Conservation (phyloP, 2,888 invertebrate species). For the Margaritifera margaritifera region DNA sequence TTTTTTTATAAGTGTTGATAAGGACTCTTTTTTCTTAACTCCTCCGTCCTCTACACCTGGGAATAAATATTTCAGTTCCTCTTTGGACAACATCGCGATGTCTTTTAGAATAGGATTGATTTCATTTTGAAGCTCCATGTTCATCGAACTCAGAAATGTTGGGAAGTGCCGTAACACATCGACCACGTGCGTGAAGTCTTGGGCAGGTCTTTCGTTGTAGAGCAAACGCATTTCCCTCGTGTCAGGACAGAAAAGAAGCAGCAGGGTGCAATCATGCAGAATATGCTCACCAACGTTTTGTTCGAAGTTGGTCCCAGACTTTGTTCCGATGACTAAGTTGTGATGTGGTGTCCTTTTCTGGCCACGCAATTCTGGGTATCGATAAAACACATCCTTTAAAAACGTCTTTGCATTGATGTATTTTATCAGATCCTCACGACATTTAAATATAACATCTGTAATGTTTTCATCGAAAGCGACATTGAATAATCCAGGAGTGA, state of each 20-base stretch:
- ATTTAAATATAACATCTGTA: slow-evolving; percentile 18
- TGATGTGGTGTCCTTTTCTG: slow-evolving; percentile 42
- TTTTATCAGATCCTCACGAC: slow-evolving; percentile 18
- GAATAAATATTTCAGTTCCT: slow-evolving; percentile 38
- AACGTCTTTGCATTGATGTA: slow-evolving; percentile 35
- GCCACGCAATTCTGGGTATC: slow-evolving; percentile 44
- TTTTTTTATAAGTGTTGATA: slow-evolving; percentile 27
- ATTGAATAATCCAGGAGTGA: slow-evolving; percentile 41
- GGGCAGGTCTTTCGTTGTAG: slow-evolving; percentile 41
- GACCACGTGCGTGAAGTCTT: slow-evolving; percentile 39
- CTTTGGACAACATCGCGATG: slow-evolving; percentile 36
- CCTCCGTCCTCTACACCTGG: background rate
- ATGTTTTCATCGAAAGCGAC: slow-evolving; percentile 26
- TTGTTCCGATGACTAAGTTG: slow-evolving; percentile 46
- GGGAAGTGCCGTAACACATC: slow-evolving; percentile 48
- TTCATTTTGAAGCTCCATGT: background rate
- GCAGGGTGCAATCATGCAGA: slow-evolving; percentile 44
- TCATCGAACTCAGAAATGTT: slow-evolving; percentile 41
- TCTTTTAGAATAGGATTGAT: slow-evolving; percentile 17
- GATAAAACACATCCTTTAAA: slow-evolving; percentile 43
- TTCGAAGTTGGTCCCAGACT: background rate
- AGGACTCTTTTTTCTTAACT: slow-evolving; percentile 1
- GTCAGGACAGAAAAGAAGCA: slow-evolving; percentile 34
- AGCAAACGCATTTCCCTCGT: slow-evolving; percentile 28
- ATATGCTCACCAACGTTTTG: slow-evolving; percentile 12